These are phyloP conservation scores for Latrodectus elegans DNA, from an alignment of 2,888 invertebrate genomes.

Conservation along the genomic window DNA sequence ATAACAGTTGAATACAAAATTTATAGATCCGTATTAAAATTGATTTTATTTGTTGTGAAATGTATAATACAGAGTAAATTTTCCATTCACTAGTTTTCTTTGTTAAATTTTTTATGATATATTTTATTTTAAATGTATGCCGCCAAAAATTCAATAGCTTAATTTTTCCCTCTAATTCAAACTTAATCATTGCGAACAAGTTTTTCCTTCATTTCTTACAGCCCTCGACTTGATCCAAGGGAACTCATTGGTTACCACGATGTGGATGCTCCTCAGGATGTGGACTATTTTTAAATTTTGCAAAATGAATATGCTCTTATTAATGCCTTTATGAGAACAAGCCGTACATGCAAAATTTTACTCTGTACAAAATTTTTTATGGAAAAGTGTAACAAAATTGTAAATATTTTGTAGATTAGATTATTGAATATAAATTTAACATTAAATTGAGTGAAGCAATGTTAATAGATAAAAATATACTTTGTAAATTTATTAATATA, in stretches of 20 bases:
- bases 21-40: background rate
- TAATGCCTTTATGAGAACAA: constrained; percentile 23
- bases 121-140: background rate
- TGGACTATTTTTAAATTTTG: constrained; percentile 82
- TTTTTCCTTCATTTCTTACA: constrained; percentile 67
- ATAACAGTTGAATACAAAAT: too few species aligned
- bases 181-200: constrained; percentile 53
- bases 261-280: constrained; percentile 88
- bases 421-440: too few species aligned
- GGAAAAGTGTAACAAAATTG: too few species aligned
- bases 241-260: constrained; percentile 91
- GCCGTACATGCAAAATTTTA: constrained; percentile 30
- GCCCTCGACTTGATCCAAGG: constrained; percentile 77
- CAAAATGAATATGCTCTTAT: constrained; percentile 9
- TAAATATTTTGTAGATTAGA: too few species aligned
- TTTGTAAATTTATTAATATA: too few species aligned
- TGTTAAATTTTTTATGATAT: background rate
- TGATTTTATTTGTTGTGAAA: background rate
- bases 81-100: background rate
- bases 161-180: constrained; percentile 28
- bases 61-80: constrained; percentile 14
- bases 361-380: constrained; percentile 36
- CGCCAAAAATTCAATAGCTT: constrained; percentile 3
- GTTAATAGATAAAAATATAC: too few species aligned
- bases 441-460: too few species aligned